These are phyloP conservation scores for Xenus cinereus DNA, from an alignment of 2,113 vertebrate species.

Conservation along the genomic window DNA sequence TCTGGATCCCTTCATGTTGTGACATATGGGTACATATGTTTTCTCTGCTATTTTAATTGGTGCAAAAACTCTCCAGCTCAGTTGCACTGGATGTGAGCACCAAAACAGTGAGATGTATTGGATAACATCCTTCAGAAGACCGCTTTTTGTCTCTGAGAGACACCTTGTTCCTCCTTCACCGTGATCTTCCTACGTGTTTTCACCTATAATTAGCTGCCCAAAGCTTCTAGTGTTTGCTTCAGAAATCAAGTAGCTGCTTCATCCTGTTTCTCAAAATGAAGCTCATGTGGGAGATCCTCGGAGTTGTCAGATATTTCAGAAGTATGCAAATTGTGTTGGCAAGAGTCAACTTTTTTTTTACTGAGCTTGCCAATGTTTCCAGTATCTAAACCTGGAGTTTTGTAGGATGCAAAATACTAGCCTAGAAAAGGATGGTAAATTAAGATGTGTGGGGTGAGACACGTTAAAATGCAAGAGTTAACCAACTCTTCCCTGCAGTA, in stretches of 20 bases:
- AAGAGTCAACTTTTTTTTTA: background rate
- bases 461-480: background rate
- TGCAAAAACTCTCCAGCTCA: background rate
- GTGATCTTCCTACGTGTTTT: background rate
- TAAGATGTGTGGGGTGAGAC: constrained; percentile 18
- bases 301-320: constrained; percentile 34
- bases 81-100: background rate
- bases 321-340: constrained; percentile 18
- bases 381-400: background rate
- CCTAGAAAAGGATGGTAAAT: constrained; percentile 16
- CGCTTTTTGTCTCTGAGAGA: background rate
- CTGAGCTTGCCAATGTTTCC: constrained; percentile 2
- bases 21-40: background rate
- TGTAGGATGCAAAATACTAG: background rate
- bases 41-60: background rate
- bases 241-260: background rate
- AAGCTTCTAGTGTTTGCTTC: background rate
- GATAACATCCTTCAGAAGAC: background rate
- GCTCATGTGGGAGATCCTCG: background rate
- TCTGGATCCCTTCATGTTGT: background rate
- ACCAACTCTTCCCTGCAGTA: background rate
- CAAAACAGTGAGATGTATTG: background rate
- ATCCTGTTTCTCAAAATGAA: background rate
- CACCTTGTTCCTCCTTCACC: background rate
- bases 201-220: background rate